These are phyloP conservation scores for Campoplex nolae DNA, from an alignment of 2,888 invertebrate genomes.

Conservation along the genomic window DNA sequence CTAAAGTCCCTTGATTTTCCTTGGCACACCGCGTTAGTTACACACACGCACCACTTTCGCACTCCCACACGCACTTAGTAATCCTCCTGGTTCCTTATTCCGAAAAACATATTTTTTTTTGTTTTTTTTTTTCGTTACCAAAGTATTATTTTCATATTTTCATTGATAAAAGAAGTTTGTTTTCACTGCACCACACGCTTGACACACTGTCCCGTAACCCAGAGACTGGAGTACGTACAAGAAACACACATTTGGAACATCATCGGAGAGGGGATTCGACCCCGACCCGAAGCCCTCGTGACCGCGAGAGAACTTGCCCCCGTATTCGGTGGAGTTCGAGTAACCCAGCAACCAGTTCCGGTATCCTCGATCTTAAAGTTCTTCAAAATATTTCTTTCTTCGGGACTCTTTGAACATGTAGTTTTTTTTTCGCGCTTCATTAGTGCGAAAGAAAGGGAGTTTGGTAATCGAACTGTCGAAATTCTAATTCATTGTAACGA, in stretches of 20 bases:
- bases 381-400: neutral
- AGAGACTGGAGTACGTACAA: conserved; percentile 28
- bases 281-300: conserved; percentile 67
- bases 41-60: conserved; percentile 30
- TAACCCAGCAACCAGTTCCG: conserved; percentile 35
- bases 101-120: neutral
- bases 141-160: neutral
- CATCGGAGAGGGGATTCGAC: conserved; percentile 35
- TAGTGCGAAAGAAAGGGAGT: neutral
- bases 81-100: neutral
- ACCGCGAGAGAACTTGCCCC: conserved; percentile 61
- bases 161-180: neutral
- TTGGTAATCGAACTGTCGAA: neutral
- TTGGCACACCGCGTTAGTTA: conserved; percentile 60
- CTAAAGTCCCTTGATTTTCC: conserved; percentile 59
- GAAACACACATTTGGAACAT: conserved; percentile 31
- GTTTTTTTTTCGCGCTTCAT: neutral
- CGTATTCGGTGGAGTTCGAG: conserved; percentile 36
- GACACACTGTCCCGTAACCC: conserved; percentile 48
- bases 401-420: conserved; percentile 1
- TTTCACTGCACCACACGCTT: conserved; percentile 26
- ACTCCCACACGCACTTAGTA: conserved; percentile 1
- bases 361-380: conserved; percentile 27
- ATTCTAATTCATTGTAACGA: conserved; percentile 13
- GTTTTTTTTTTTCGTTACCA: neutral